Percentiles rank a stretch among this genome's conserved stretches.
Evolutionary conservation across 2,888 invertebrate genomes (phyloP).

Genomic region (Suillia variegata): DNA sequence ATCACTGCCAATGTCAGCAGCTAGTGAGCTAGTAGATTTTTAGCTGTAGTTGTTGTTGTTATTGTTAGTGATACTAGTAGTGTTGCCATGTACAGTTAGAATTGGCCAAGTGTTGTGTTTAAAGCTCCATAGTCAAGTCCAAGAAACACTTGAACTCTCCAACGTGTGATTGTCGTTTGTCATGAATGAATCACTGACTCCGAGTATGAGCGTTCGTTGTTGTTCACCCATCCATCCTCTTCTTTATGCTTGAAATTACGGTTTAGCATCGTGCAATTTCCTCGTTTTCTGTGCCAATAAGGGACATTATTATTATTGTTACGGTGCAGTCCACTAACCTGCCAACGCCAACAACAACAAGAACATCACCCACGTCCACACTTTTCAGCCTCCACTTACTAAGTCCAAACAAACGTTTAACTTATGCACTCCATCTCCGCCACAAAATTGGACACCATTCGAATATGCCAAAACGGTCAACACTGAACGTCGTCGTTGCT

Average conservation of each 20-base stretch:
- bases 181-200: not conserved
- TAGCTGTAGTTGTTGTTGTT: too few relatives aligned
- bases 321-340: constrained; percentile 37
- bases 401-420: not conserved
- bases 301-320: constrained; percentile 23
- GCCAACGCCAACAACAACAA: constrained; percentile 21
- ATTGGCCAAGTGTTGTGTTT: constrained; percentile 7
- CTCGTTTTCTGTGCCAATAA: constrained; percentile 17
- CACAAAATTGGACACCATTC: constrained; percentile 6
- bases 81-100: constrained; percentile 33
- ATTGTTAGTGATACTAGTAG: too few relatives aligned
- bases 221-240: not conserved
- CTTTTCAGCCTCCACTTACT: not conserved
- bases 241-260: constrained; percentile 25
- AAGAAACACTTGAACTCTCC: constrained; percentile 13
- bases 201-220: not conserved
- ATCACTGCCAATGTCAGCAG: constrained; percentile 2
- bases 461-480: constrained; percentile 12
- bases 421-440: not conserved
- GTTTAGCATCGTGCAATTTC: constrained; percentile 16
- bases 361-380: not conserved
- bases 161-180: constrained; percentile 11
- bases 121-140: not conserved
- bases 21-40: too few relatives aligned
- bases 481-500: too few relatives aligned